Conservation (phyloP, 1,140 invertebrate genomes). For the Neodiprion lecontei region DNA sequence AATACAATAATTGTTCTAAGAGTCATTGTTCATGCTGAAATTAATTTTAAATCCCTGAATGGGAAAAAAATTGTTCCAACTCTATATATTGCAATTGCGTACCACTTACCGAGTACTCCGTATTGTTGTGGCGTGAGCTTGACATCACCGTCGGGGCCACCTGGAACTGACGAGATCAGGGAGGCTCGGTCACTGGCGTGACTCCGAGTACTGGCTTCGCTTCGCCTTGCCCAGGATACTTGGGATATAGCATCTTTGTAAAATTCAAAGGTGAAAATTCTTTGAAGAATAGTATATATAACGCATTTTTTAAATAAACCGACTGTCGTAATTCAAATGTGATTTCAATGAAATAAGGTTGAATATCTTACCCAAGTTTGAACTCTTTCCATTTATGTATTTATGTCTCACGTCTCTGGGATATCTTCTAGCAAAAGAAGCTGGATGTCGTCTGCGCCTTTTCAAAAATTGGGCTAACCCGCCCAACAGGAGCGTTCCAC, state of each 20-base stretch:
- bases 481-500: slow-evolving; percentile 53
- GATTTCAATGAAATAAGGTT: too few species aligned
- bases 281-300: too few species aligned
- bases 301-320: too few species aligned
- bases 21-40: too few species aligned
- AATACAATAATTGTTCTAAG: too few species aligned
- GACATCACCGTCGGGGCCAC: slow-evolving; percentile 51
- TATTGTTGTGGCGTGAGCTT: slow-evolving; percentile 60
- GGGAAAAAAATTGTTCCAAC: too few species aligned
- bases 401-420: slow-evolving; percentile 51
- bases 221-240: slow-evolving; percentile 58
- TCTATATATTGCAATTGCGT: too few species aligned
- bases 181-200: slow-evolving; percentile 57
- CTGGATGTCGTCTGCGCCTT: slow-evolving; percentile 51
- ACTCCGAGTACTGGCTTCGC: slow-evolving; percentile 57
- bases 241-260: slow-evolving; percentile 53
- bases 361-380: slow-evolving; percentile 54
- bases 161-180: slow-evolving; percentile 56
- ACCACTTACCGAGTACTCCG: slow-evolving; percentile 57
- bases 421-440: slow-evolving; percentile 43
- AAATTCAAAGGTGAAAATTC: slow-evolving; percentile 1
- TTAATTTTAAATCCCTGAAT: too few species aligned
- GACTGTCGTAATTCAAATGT: too few species aligned
- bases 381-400: slow-evolving; percentile 47
- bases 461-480: slow-evolving; percentile 59